Percentiles rank a stretch among this genome's conserved stretches.
These are phyloP conservation scores for Apocrypta bakeri DNA, from an alignment of 1,140 invertebrate species.

Conservation along the genomic window DNA sequence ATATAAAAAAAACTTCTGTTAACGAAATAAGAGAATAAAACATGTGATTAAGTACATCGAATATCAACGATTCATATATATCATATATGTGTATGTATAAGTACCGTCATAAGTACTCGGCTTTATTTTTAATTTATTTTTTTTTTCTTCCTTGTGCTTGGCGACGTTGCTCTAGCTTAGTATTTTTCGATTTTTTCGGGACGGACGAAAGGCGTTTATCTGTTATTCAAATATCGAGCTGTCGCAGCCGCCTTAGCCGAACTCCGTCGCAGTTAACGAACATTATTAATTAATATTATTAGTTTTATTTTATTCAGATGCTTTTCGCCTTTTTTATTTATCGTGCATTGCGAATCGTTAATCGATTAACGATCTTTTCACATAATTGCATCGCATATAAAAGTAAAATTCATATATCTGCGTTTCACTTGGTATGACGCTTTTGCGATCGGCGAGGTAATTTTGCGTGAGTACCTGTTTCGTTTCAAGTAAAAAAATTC, in stretches of 20 bases:
- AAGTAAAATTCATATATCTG: conserved; percentile 31
- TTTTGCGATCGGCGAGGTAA: background rate
- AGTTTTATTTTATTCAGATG: background rate
- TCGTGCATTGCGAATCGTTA: background rate
- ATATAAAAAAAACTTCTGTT: conserved; percentile 31
- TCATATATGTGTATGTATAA: conserved; percentile 41
- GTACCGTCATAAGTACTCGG: conserved; percentile 52
- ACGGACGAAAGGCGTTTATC: conserved; percentile 57
- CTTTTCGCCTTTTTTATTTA: background rate
- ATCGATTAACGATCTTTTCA: background rate
- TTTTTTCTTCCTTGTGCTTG: conserved; percentile 46
- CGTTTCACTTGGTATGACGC: background rate
- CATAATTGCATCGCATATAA: conserved; percentile 13
- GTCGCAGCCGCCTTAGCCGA: conserved; percentile 8
- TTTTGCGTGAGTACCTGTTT: background rate
- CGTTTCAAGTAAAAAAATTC: conserved; percentile 7
- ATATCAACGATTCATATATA: conserved; percentile 47
- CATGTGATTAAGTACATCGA: conserved; percentile 60
- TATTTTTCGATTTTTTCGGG: conserved; percentile 59
- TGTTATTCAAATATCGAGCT: conserved; percentile 9
- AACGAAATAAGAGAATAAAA: conserved; percentile 49
- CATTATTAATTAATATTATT: background rate
- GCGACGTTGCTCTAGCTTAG: conserved; percentile 36
- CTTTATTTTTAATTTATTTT: conserved; percentile 30
- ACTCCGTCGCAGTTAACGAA: conserved; percentile 30